Evolutionary conservation across 64 coral and sea anemone species (phyloP), one percentile per base, ranked within the genome.

Genomic region (Montipora capricornis): DNA sequence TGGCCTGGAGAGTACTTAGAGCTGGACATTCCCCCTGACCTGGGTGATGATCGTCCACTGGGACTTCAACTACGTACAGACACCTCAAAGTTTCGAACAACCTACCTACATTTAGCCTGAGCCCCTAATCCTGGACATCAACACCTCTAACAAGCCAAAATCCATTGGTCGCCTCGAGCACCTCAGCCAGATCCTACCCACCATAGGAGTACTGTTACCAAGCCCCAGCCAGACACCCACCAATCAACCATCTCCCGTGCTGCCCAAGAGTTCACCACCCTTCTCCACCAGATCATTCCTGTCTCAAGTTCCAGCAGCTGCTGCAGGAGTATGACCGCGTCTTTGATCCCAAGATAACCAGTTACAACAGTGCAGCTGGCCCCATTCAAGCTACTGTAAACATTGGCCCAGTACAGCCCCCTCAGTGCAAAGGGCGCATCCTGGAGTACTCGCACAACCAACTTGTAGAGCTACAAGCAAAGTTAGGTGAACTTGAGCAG

Each of bases 371-470:
- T 17, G 80, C 79, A 64, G 80, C 71, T 44, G 66, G 90, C 10
- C 20, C 90, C 49, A 62, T 85, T 59, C 68, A 92, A 77, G 90
- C 78, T 8, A 53, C 47, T 9, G 78, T 91, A 9, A 91, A 70
- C 64, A 82, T 82, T 79, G 89, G 78, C 13, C 77, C 89, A 20
- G 89, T 91, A 67, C 46, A 91, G 57, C 79, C 89, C 13, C 80
- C 89, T 12, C 89, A 91, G 44, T 67, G 67, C 5, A 91, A 91
- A 59, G 89, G 79, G 20, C 90, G 90, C 69, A 20, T 92, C 19
- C 90, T 80, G 37, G 79, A 92, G 60, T 92, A 92, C 51, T 44
- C 55, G 14, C 90, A 46, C 13, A 81, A 78, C 68, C 81, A 92
- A 61, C 79, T 92, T 7, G 67, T 84, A 11, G 50, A 74, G 47